Evolutionary conservation across 2,113 vertebrate genomes (phyloP).

Genomic region (Choloepus hoffmanni): DNA sequence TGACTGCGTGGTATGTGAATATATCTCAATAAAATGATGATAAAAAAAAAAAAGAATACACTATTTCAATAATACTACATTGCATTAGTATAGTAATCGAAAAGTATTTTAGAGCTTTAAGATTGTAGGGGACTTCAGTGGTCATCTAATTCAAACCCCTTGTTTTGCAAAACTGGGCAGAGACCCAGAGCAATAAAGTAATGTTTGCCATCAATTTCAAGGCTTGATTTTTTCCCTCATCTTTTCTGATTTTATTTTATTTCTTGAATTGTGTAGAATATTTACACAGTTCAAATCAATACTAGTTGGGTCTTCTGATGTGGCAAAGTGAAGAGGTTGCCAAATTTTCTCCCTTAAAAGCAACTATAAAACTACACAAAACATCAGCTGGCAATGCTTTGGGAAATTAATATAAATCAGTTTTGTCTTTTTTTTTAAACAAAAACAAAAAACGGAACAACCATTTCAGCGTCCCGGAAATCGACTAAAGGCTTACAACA

Average conservation of each 20-base stretch:
- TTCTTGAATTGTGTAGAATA: not conserved
- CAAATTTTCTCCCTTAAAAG: not conserved
- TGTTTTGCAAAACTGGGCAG: too few species aligned
- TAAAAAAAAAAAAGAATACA: too few species aligned
- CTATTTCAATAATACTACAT: too few species aligned
- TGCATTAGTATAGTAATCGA: too few species aligned
- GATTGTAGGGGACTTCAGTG: too few species aligned
- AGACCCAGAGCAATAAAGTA: too few species aligned
- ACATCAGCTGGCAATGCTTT: not conserved
- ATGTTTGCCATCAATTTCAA: conserved; percentile 13
- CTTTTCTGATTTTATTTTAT: not conserved
- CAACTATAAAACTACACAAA: not conserved
- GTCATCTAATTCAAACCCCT: too few species aligned
- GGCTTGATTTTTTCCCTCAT: not conserved
- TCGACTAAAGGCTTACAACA: not conserved
- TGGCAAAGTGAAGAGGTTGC: not conserved
- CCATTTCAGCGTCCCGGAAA: not conserved
- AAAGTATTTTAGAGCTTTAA: too few species aligned
- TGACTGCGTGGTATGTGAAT: too few species aligned
- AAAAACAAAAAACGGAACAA: not conserved
- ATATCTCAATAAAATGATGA: too few species aligned
- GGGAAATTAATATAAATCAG: too few species aligned
- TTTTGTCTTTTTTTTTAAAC: too few species aligned
- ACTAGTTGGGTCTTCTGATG: not conserved
- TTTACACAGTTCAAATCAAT: conserved; percentile 42